phyloP scores from a whole-genome alignment of 2,888 invertebrate species.

The Hypomecis atomaria region DNA sequence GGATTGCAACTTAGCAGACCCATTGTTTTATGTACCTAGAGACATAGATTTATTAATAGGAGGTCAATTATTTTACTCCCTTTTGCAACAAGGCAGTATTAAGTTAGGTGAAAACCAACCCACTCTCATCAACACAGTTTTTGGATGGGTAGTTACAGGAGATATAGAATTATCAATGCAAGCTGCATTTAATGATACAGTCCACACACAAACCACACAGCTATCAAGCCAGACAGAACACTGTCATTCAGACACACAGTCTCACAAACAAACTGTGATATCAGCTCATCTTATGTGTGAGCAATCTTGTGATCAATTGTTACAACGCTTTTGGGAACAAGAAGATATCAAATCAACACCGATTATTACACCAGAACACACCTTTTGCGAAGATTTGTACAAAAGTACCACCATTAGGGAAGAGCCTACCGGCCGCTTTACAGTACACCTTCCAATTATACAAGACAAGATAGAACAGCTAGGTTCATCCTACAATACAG shows the following conservation, averaged over 20 bases:
- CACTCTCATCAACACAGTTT: conserved; percentile 8
- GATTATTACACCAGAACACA: conserved; percentile 1
- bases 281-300: background rate
- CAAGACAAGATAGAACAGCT: conserved; percentile 5
- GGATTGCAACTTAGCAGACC: conserved; percentile 8
- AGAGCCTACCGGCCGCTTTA: conserved; percentile 10
- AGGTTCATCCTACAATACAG: conserved; percentile 11
- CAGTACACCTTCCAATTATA: conserved; percentile 14
- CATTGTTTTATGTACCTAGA: conserved; percentile 8
- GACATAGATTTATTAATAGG: background rate
- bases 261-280: background rate
- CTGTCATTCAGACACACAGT: background rate
- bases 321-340: conserved; percentile 7
- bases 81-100: conserved; percentile 3
- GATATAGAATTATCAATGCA: conserved; percentile 12
- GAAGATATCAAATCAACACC: background rate
- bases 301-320: conserved; percentile 3
- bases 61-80: conserved; percentile 5
- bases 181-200: conserved; percentile 14
- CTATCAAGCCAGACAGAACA: background rate
- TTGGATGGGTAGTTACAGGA: conserved; percentile 19
- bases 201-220: conserved; percentile 2
- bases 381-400: conserved; percentile 6
- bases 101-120: conserved; percentile 9
- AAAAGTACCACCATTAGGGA: conserved; percentile 8